Base-by-base conservation (phyloP, 1,140 invertebrate genomes). In the Leptinotarsa defecta region DNA sequence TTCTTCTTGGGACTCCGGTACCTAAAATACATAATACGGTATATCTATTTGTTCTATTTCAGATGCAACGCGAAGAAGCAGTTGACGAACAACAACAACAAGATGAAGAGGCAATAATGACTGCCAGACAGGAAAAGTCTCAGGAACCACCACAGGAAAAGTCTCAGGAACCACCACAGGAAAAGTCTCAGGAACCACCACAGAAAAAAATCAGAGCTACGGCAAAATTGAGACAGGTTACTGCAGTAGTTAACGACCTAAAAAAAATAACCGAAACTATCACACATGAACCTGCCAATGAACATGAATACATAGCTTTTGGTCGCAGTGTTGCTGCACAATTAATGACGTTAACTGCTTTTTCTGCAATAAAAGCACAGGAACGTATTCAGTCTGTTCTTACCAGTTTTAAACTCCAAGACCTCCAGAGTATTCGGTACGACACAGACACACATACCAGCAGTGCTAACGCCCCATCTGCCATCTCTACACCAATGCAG, bases 281-380 rank as follows among this genome's bases (percentile, higher is more conserved):
- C 17, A 19, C 24, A 57, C 63, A 61, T 65, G 73, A 69, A 57
- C 64, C 65, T 22, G 65, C 63, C 6, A 57, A 15, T n/a, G 64
- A 68, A 22, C 68, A 74, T 74, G 64, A 74, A 57, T 74, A 69
- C 24, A 48, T 69, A 19, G 27, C 20, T 68, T 74, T 74, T 69
- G 73, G 65, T 57, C 64, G 48, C 52, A 74, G 48, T 61, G 67
- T 74, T 69, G 73, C 73, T 19, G 73, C 64, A 15, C 73, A 74
- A 65, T 48, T 74, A 74, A 74, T 74, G 73, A 27, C 43, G 27
- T 69, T 74, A 68, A 68, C 20, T 24, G 64, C 65, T n/a, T 24
- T 68, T 71, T 74, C 48, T 19, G 73, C 73, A 11, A 74, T 74
- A 69, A 27, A 65, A 65, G 65, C 72, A 20, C 62, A 74, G 57